Percentiles rank a stretch among this genome's conserved stretches.
Evolutionary conservation across 2,797 vertebrate species (phyloP).

Genomic region (Sitta carolinensis): DNA sequence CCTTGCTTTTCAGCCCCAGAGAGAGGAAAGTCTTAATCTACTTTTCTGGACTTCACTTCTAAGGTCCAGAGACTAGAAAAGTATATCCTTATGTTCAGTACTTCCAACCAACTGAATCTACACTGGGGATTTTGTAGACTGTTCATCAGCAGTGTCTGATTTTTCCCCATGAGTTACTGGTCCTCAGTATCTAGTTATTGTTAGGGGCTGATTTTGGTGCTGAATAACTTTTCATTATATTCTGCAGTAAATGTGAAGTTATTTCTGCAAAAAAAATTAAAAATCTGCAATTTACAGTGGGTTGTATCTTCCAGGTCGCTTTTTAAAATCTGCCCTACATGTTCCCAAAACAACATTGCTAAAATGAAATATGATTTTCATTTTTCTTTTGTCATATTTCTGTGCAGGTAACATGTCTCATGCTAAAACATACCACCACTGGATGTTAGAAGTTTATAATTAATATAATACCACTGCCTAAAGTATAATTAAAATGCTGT

Average conservation of each 20-base stretch:
- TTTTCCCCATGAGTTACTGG: background rate
- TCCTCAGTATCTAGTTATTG: background rate
- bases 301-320: background rate
- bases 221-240: background rate
- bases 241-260: background rate
- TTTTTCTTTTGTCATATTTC: background rate
- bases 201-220: background rate
- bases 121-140: background rate
- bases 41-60: background rate
- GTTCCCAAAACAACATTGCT: background rate
- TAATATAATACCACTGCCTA: constrained; percentile 39
- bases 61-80: background rate
- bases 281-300: background rate
- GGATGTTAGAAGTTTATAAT: constrained; percentile 19
- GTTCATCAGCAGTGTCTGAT: background rate
- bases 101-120: background rate
- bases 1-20: background rate
- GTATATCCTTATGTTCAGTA: background rate
- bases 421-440: background rate
- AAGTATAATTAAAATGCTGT: constrained; percentile 42
- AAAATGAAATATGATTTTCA: background rate
- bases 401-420: background rate
- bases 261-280: background rate
- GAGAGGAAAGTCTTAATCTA: background rate
- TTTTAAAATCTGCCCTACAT: background rate